Evolutionary conservation across 2,113 vertebrate genomes (phyloP).

Genomic region (Fregata magnificens): DNA sequence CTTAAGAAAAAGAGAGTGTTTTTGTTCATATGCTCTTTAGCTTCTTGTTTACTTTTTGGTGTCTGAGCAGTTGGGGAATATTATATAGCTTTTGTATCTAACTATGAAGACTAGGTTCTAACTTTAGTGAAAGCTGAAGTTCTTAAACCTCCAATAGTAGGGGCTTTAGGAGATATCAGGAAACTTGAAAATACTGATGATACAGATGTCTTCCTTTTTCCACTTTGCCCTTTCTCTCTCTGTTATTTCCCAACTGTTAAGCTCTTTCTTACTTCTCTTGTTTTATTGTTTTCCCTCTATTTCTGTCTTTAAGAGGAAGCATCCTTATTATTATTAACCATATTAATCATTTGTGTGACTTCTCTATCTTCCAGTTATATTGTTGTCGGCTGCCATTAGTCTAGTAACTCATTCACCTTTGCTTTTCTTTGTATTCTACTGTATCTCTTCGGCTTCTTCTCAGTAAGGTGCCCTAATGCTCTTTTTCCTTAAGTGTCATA

Average conservation of each 20-base stretch:
- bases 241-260: background rate
- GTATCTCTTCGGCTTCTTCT: background rate
- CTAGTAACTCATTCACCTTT: background rate
- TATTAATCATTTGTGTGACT: background rate
- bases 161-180: background rate
- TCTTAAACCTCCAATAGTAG: background rate
- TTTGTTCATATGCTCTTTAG: background rate
- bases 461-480: background rate
- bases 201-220: background rate
- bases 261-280: background rate
- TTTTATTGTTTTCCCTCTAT: background rate
- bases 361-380: background rate
- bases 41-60: background rate
- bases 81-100: background rate
- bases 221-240: background rate
- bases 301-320: background rate
- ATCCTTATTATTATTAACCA: background rate
- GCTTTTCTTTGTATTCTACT: background rate
- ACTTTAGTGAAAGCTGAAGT: background rate
- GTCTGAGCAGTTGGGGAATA: background rate
- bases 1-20: background rate
- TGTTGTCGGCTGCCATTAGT: background rate
- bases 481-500: background rate
- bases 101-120: background rate
- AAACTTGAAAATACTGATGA: background rate